Evolutionary conservation across 2,113 vertebrate genomes (phyloP).

Genomic region (Notarius lentiginosus): DNA sequence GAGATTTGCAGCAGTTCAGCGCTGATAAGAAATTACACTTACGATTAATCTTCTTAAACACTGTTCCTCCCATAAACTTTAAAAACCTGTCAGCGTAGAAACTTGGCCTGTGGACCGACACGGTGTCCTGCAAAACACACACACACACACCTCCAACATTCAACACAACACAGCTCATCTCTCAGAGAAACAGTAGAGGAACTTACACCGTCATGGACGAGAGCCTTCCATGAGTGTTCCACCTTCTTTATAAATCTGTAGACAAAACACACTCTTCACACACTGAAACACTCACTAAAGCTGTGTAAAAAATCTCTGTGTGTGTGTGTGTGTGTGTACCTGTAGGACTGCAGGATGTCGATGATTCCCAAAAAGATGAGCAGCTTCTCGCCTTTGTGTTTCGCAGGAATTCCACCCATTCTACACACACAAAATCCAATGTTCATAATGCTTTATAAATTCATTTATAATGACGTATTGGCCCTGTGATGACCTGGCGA

Average conservation of each 20-base stretch:
- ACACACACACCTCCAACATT: not conserved
- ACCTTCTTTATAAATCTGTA: conserved; percentile 92
- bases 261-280: not conserved
- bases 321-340: conserved; percentile 65
- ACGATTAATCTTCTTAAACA: conserved; percentile 91
- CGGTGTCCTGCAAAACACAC: conserved; percentile 77
- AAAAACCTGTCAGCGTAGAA: conserved; percentile 95
- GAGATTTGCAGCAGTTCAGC: not conserved
- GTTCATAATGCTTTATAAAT: not conserved
- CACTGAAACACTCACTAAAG: not conserved
- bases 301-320: not conserved
- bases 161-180: not conserved
- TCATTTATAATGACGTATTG: not conserved
- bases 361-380: conserved; percentile 96
- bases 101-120: conserved; percentile 91
- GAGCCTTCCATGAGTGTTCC: conserved; percentile 98
- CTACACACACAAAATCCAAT: conserved; percentile 64
- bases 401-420: conserved; percentile 95
- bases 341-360: conserved; percentile 95
- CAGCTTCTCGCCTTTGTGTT: conserved; percentile 88
- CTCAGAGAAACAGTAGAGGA: not conserved
- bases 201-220: conserved; percentile 90
- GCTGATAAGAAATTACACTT: conserved; percentile 56
- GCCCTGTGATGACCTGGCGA: no score
- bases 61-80: conserved; percentile 90